Percentiles rank a stretch among this genome's conserved stretches.
Conservation (phyloP, 2,888 invertebrate genomes). For the Idaea straminata region DNA sequence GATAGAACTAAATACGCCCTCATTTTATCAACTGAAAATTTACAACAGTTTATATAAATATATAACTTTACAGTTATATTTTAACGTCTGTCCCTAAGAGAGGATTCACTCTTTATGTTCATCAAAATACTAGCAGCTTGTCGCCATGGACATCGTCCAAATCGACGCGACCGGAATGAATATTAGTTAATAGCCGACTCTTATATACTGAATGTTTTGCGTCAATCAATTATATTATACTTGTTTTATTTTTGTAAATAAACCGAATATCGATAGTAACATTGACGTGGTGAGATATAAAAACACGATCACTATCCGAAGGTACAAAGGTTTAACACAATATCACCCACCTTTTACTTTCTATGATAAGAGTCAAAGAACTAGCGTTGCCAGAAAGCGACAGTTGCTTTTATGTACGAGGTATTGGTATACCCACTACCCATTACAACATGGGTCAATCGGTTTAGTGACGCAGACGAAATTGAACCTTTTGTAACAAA, state of each 20-base stretch:
- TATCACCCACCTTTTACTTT: constrained; percentile 76
- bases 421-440: constrained; percentile 66
- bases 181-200: constrained; percentile 16
- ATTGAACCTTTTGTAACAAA: constrained; percentile 46
- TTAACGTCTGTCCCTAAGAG: constrained; percentile 33
- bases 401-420: constrained; percentile 73
- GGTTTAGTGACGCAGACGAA: constrained; percentile 36
- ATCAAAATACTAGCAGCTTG: constrained; percentile 31
- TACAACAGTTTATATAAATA: constrained; percentile 13
- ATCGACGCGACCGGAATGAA: constrained; percentile 49
- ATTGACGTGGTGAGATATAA: neutral
- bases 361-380: constrained; percentile 64
- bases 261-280: neutral
- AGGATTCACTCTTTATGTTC: constrained; percentile 35
- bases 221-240: constrained; percentile 5
- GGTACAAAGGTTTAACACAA: constrained; percentile 32
- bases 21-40: constrained; percentile 54
- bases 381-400: constrained; percentile 71
- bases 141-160: constrained; percentile 45
- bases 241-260: neutral
- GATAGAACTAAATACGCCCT: constrained; percentile 53
- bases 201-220: constrained; percentile 16
- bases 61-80: constrained; percentile 27
- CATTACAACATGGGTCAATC: constrained; percentile 53
- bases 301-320: constrained; percentile 2